Percentiles rank a stretch among this genome's conserved stretches.
Evolutionary conservation across 2,888 invertebrate genomes (phyloP).

Genomic region (Apotomis betuletana): DNA sequence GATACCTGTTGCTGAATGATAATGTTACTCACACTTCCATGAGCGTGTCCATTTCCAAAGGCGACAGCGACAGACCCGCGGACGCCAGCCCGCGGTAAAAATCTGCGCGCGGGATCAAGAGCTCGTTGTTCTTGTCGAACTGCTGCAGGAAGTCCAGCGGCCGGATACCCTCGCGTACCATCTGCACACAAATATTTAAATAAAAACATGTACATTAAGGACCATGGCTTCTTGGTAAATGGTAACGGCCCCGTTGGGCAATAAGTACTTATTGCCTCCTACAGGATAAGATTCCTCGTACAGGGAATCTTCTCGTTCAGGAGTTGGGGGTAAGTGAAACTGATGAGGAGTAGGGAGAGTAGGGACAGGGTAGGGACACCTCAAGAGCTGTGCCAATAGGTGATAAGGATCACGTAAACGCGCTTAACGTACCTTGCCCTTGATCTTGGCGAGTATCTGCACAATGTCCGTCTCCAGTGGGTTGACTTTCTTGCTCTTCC

Average conservation of each 20-base stretch:
- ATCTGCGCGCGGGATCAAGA: conserved; percentile 85
- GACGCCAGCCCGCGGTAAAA: conserved; percentile 88
- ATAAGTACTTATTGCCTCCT: too few species aligned
- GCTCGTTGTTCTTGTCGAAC: conserved; percentile 86
- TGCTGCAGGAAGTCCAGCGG: conserved; percentile 86
- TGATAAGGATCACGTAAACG: background rate
- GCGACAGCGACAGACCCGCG: conserved; percentile 86
- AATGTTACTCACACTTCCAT: conserved; percentile 86
- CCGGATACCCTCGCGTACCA: conserved; percentile 86
- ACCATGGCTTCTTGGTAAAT: too few species aligned
- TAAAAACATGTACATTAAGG: background rate
- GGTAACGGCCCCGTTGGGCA: too few species aligned
- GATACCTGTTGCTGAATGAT: too few species aligned
- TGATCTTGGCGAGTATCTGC: conserved; percentile 88
- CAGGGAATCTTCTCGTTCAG: too few species aligned
- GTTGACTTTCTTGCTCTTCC: conserved; percentile 49
- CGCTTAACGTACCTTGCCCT: conserved; percentile 80
- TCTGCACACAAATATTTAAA: conserved; percentile 57
- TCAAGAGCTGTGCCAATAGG: background rate
- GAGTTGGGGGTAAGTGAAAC: too few species aligned
- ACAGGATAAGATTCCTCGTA: too few species aligned
- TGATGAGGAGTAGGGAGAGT: background rate
- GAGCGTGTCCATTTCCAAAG: conserved; percentile 87
- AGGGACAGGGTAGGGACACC: background rate
- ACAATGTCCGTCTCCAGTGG: conserved; percentile 86